These are phyloP conservation scores for Aplidium turbinatum DNA, from an alignment of 23 tunicate species.

Conservation along the genomic window DNA sequence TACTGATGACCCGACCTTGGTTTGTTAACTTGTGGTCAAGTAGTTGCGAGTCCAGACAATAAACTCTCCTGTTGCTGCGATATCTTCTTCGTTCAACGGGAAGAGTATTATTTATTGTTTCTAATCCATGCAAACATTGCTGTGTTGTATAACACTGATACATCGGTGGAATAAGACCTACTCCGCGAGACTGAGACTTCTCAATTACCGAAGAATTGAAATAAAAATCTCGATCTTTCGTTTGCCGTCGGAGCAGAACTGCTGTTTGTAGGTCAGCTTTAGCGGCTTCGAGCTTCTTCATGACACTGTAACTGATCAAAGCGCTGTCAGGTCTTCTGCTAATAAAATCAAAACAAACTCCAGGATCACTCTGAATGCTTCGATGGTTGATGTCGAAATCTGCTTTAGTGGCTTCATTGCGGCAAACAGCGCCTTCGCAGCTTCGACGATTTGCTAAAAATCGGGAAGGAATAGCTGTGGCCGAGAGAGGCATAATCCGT, in stretches of 20 bases:
- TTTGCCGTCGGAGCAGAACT: not conserved
- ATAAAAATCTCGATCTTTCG: not conserved
- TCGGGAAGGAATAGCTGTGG: not conserved
- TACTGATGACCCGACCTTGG: constrained; percentile 47
- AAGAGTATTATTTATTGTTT: not conserved
- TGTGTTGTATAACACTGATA: constrained; percentile 14
- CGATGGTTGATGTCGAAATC: constrained; percentile 47
- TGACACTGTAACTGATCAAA: not conserved
- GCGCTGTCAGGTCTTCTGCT: not conserved
- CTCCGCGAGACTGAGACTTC: constrained; percentile 11
- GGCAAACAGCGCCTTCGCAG: constrained; percentile 35
- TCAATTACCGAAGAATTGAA: constrained; percentile 3
- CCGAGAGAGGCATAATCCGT: not conserved
- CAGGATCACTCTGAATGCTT: constrained; percentile 78
- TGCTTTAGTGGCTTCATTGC: constrained; percentile 8
- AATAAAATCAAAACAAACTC: constrained; percentile 34
- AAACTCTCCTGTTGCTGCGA: constrained; percentile 17
- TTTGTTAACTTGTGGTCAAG: constrained; percentile 12
- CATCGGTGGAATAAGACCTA: not conserved
- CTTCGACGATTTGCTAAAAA: constrained; percentile 34
- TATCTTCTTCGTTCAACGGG: not conserved
- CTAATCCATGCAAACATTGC: not conserved
- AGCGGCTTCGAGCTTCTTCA: not conserved
- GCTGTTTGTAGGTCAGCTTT: not conserved
- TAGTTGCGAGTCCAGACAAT: constrained; percentile 24